Evolutionary conservation across 2,113 vertebrate genomes (phyloP), one percentile per base, ranked within the genome.

Genomic region (Diphyllodes magnificus): DNA sequence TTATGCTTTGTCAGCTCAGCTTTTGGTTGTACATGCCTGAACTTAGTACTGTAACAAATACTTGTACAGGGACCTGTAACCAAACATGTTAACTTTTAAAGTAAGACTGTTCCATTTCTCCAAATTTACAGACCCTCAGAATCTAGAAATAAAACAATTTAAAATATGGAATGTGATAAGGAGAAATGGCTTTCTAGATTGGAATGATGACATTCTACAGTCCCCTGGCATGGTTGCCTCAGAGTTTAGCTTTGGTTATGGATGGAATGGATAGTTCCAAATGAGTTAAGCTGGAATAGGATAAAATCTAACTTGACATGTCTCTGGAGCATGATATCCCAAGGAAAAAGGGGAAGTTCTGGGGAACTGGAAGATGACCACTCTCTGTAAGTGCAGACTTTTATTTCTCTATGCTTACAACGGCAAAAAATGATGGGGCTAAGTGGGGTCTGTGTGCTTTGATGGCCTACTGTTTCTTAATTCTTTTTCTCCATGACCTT

Each of bases 161-260:
- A 22, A 66, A 75, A 66, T 51, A 64, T 20, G 28, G 54, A 28
- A 30, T 51, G 14, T 84, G 17, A 15, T 40, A 57, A 61, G 28
- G 19, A n/a, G 13, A 47, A 70, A 56, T 11, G 8, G 7, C 28
- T 82, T 18, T n/a, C 39, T 68, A 64, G 21, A n/a, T 7, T 50
- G 8, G 10, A 61, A 33, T 16, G 8, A 35, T 31, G 9, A 23
- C 64, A 59, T 37, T 79, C 19, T 84, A 37, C 19, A 86, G 3
- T 76, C 15, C 13, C 6, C 14, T 27, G 8, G 3, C 0, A 1
- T 8, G 5, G 6, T 15, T 57, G 15, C 13, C 37, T 68, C 11
- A 39, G 30, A 78, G 22, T 5, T 47, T 65, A 51, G 2, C 6
- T 82, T 69, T 65, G 11, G 12, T 24, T 30, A 11, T 21, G 40